Percentiles rank a stretch among this genome's conserved stretches.
Conservation (phyloP, 1,140 invertebrate genomes). For the Eulimnadia texana region DNA sequence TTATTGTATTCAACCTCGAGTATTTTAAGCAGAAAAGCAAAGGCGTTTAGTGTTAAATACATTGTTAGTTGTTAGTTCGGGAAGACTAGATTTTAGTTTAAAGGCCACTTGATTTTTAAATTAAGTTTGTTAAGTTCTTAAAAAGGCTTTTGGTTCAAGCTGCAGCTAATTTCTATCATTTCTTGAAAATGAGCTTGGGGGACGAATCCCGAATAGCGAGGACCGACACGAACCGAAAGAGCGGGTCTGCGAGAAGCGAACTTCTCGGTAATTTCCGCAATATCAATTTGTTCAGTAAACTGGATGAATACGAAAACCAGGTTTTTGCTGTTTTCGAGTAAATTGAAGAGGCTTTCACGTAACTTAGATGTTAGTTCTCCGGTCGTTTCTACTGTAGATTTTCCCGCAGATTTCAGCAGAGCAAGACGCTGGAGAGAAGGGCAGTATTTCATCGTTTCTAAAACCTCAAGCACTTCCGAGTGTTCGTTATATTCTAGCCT, state of each 20-base stretch:
- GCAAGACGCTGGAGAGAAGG: neutral
- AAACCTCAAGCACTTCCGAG: neutral
- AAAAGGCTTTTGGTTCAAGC: neutral
- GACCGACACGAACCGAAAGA: neutral
- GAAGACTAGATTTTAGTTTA: too few species aligned
- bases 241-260: too few species aligned
- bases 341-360: neutral
- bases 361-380: neutral
- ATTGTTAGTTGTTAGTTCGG: too few species aligned
- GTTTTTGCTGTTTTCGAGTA: neutral
- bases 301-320: neutral
- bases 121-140: neutral
- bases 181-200: neutral
- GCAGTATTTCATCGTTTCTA: neutral
- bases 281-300: neutral
- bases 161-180: neutral
- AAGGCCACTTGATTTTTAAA: neutral
- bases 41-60: too few species aligned
- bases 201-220: neutral
- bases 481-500: neutral
- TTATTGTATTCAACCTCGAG: too few species aligned
- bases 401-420: neutral
- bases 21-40: too few species aligned
- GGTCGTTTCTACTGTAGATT: neutral
- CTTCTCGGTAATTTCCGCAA: neutral